Evolutionary conservation across 2,888 invertebrate genomes (phyloP), one percentile per base, ranked within the genome.

Genomic region (Stenodera caucasica): DNA sequence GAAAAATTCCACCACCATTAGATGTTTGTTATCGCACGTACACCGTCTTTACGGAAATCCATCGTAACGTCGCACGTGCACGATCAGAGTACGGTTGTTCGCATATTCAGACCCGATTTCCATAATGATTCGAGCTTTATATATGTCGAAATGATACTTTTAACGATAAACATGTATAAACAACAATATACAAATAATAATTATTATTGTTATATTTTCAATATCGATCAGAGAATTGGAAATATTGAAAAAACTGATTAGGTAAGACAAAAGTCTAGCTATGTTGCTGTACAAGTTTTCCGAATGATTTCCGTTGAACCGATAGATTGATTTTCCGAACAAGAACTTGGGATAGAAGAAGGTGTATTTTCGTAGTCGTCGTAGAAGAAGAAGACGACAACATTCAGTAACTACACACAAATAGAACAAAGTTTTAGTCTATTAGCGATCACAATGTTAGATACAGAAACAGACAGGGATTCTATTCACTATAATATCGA

Each of bases 1-100:
- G 26, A 35, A 15, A 21, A 18, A 30, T 51, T 45, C 37, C 15
- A 37, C n/a, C 57, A 55, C 21, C 61, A 60, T 29, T 70, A 75
- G 75, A 75, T 72, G 67, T 72, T 73, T 74, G 78, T 76, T 80
- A 80, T 80, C 80, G 77, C 80, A 80, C 80, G 80, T 80, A 76
- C 78, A 77, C 77, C 80, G 78, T 78, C 78, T 78, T 77, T 77
- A 68, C 75, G 73, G 73, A 80, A 80, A 80, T 80, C 80, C 80
- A 76, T 75, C 75, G 75, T 69, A 65, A 71, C 67, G 68, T 72
- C 71, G 75, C 76, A 65, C 71, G 73, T 75, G 77, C 80, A 80
- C 80, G 80, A 74, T 70, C 74, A 69, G 49, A 18, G 70, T 66
- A 69, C 73, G 72, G 65, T 65, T 67, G 70, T 66, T 71, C 72